A percentile compares a stretch with the other conserved stretches of the same genome.
Evolutionary conservation across 2,888 invertebrate genomes (phyloP).

Genomic region (Athrips mouffetella): DNA sequence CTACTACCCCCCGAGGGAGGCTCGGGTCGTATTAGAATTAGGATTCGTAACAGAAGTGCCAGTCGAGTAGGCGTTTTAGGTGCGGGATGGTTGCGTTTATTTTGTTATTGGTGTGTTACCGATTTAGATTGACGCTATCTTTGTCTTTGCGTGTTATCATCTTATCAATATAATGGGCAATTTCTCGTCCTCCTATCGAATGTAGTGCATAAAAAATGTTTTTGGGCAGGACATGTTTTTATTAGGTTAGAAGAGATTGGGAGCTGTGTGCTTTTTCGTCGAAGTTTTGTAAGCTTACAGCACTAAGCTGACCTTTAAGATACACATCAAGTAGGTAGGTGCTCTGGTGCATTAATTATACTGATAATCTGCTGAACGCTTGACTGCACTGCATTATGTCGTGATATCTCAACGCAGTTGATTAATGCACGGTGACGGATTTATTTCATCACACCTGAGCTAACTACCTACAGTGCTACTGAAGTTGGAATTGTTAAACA

Average conservation of each 20-base stretch:
- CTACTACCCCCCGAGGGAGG: constrained; percentile 45
- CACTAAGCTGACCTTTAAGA: too few species aligned
- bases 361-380: constrained; percentile 8
- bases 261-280: too few species aligned
- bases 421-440: constrained; percentile 29
- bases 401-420: constrained; percentile 18
- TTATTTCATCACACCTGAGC: constrained; percentile 30
- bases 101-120: constrained; percentile 29
- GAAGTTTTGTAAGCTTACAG: too few species aligned
- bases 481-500: too few species aligned
- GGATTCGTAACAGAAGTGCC: constrained; percentile 59
- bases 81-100: constrained; percentile 40
- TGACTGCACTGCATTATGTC: constrained; percentile 9
- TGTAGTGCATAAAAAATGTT: too few species aligned
- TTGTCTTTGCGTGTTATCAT: too few species aligned
- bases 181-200: too few species aligned
- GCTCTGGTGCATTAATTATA: constrained; percentile 29
- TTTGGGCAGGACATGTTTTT: too few species aligned
- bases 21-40: constrained; percentile 63
- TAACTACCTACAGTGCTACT: too few species aligned
- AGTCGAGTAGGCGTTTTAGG: constrained; percentile 40
- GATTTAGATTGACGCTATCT: constrained; percentile 10
- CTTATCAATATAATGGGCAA: too few species aligned
- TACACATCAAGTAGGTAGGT: too few species aligned
- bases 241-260: too few species aligned